Percentiles rank a stretch among this genome's conserved stretches.
phyloP scores from a whole-genome alignment of 2,888 invertebrate species.

The Melieria crassipennis region DNA sequence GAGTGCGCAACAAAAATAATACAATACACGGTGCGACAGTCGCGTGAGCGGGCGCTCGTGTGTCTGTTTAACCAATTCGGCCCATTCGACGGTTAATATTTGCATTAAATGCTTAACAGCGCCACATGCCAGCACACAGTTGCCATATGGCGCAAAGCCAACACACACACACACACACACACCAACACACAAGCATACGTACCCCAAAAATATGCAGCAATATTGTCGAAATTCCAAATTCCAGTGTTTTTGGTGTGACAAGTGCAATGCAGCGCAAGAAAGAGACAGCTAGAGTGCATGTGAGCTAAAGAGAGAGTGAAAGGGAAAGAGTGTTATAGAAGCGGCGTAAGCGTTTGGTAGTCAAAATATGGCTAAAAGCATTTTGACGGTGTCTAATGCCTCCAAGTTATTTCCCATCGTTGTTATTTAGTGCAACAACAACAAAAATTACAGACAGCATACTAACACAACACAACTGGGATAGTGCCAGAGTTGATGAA shows the following conservation, averaged over 20 bases:
- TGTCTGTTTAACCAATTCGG: no score
- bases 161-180: background rate
- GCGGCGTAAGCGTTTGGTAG: background rate
- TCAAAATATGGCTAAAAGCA: constrained; percentile 31
- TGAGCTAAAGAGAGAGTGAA: background rate
- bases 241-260: no score
- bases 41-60: no score
- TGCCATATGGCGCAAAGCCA: constrained; percentile 8
- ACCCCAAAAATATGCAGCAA: background rate
- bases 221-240: no score
- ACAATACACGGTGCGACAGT: no score
- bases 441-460: constrained; percentile 10
- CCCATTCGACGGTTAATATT: no score
- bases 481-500: no score
- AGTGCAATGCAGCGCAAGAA: background rate
- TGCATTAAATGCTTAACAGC: no score
- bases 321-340: background rate
- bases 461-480: background rate
- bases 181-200: background rate
- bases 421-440: constrained; percentile 3
- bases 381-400: constrained; percentile 53
- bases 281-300: background rate
- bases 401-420: constrained; percentile 45
- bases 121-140: background rate
- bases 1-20: no score